phyloP scores from a whole-genome alignment of 2,888 invertebrate genomes.

The Erebia ligea region DNA sequence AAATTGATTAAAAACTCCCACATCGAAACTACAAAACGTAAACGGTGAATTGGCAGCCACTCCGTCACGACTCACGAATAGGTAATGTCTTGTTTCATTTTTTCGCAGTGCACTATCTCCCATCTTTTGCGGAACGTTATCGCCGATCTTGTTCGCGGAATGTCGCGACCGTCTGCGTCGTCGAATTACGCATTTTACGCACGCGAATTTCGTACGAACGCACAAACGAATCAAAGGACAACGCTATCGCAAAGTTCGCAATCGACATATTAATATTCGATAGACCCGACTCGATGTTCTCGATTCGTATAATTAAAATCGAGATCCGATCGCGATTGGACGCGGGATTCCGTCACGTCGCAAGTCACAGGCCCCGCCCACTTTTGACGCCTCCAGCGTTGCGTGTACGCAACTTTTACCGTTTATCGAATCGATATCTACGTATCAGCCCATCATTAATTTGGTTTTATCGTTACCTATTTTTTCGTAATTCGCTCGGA shows the following conservation, averaged over 20 bases:
- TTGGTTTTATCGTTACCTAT: conserved; percentile 26
- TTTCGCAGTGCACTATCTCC: conserved; percentile 40
- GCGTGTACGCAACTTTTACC: conserved; percentile 70
- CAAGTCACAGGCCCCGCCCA: conserved; percentile 77
- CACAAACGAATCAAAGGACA: conserved; percentile 68
- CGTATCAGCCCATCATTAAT: conserved; percentile 39
- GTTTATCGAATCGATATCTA: conserved; percentile 36
- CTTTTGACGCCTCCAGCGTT: conserved; percentile 81
- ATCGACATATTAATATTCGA: conserved; percentile 82
- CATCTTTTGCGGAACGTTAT: conserved; percentile 64
- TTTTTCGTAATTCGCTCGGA: not conserved
- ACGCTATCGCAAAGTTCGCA: conserved; percentile 68
- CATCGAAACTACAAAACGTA: conserved; percentile 9
- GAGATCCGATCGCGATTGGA: conserved; percentile 77
- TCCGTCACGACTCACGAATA: conserved; percentile 33
- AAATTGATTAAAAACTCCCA: not conserved
- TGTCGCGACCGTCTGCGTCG: conserved; percentile 32
- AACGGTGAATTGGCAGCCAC: not conserved
- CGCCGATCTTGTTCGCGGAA: conserved; percentile 42
- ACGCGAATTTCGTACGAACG: conserved; percentile 69
- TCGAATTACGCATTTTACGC: conserved; percentile 64
- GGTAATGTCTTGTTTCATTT: conserved; percentile 41
- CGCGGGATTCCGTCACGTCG: conserved; percentile 78
- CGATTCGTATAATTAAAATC: conserved; percentile 82
- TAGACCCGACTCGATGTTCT: conserved; percentile 73